A percentile compares a stretch with the other conserved stretches of the same genome.
Conservation (phyloP, 2,888 invertebrate species). For the Nemoura dubitans region DNA sequence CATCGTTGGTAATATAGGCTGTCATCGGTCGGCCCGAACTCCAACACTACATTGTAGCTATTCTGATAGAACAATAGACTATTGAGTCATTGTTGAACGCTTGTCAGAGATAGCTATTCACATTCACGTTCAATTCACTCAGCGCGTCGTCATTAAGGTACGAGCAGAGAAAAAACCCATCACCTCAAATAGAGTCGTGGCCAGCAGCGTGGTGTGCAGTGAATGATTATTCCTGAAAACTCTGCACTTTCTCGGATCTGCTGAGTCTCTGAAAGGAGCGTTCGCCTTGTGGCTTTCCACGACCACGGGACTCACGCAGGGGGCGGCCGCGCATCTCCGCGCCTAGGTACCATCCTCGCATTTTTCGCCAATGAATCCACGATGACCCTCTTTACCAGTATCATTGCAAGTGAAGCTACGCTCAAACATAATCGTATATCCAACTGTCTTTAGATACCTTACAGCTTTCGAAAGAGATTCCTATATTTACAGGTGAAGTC, state of each 20-base stretch:
- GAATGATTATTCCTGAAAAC: constrained; percentile 7
- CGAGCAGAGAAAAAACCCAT: constrained; percentile 22
- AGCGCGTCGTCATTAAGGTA: constrained; percentile 34
- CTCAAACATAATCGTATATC: too few relatives aligned
- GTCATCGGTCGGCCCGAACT: constrained; percentile 16
- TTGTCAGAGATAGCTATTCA: constrained; percentile 42
- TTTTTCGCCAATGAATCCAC: neutral
- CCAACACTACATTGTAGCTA: constrained; percentile 25
- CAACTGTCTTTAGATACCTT: too few relatives aligned
- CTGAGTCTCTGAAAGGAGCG: neutral
- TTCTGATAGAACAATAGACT: constrained; percentile 43
- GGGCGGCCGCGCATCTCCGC: neutral
- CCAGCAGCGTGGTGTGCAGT: neutral
- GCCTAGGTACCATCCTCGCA: neutral
- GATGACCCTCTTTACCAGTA: too few relatives aligned
- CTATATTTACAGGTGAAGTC: too few relatives aligned
- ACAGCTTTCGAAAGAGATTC: too few relatives aligned
- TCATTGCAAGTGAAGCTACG: too few relatives aligned
- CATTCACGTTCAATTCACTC: constrained; percentile 45
- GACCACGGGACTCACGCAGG: too few relatives aligned
- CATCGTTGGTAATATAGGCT: constrained; percentile 47
- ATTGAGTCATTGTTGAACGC: constrained; percentile 47
- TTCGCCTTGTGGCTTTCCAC: too few relatives aligned
- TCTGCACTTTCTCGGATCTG: neutral
- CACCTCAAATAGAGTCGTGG: constrained; percentile 19